Percentiles rank a stretch among this genome's conserved stretches.
These are phyloP conservation scores for Mesorhabditis spiculigera DNA, from an alignment of 2,888 invertebrate species.

Conservation along the genomic window DNA sequence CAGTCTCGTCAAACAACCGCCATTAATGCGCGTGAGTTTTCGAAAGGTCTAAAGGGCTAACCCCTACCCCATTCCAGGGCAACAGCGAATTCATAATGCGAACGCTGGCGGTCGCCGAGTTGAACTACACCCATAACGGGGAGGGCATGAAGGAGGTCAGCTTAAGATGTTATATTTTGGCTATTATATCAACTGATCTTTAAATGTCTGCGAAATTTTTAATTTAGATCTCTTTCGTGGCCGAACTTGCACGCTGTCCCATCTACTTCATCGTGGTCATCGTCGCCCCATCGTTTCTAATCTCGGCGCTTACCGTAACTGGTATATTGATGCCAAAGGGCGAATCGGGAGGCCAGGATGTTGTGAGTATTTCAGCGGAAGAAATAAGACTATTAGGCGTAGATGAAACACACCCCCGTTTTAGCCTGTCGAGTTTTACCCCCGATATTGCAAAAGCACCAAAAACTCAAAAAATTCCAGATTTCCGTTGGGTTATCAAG, in stretches of 20 bases:
- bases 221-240: background rate
- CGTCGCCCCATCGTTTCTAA: background rate
- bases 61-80: background rate
- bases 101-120: background rate
- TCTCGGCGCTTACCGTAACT: background rate
- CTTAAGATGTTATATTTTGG: too few relatives aligned
- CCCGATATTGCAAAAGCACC: too few relatives aligned
- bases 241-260: background rate
- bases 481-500: too few relatives aligned
- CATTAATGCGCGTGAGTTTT: background rate
- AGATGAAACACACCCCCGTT: too few relatives aligned
- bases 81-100: background rate
- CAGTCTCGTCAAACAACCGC: background rate
- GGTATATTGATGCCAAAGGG: background rate
- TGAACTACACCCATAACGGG: background rate
- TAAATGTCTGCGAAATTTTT: background rate
- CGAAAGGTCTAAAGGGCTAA: background rate
- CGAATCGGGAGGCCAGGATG: background rate
- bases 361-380: background rate
- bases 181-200: background rate
- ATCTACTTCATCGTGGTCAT: slow-evolving; percentile 1
- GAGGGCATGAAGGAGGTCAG: background rate
- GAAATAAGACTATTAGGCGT: too few relatives aligned
- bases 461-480: too few relatives aligned
- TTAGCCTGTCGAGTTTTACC: too few relatives aligned